Conservation (phyloP, 1,140 invertebrate species). For the Platyscapa corneri region DNA sequence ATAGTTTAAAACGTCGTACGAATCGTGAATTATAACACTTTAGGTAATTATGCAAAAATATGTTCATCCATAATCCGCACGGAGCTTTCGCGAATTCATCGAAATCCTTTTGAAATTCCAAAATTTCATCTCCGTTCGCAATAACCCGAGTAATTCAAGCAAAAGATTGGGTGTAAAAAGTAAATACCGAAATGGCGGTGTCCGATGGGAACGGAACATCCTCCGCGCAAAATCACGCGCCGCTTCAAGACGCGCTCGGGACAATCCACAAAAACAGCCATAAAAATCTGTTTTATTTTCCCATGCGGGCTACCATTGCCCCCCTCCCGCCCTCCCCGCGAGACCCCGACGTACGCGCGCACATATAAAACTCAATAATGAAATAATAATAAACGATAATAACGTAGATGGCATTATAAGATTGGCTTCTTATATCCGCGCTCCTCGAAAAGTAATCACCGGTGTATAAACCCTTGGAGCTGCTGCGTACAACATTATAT, state of each 20-base stretch:
- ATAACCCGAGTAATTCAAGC: background rate
- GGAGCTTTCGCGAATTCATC: no score
- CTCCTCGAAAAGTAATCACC: slow-evolving; percentile 48
- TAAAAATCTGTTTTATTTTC: slow-evolving; percentile 28
- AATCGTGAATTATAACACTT: no score
- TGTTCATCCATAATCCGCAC: no score
- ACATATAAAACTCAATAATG: slow-evolving; percentile 38
- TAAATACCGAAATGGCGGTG: background rate
- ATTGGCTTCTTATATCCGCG: slow-evolving; percentile 44
- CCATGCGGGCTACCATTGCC: background rate
- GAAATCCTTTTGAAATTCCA: no score
- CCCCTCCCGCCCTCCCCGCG: no score
- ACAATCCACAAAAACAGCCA: background rate
- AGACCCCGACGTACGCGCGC: background rate
- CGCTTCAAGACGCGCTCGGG: background rate
- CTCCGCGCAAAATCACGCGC: background rate
- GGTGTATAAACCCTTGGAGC: background rate
- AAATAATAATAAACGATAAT: slow-evolving; percentile 54
- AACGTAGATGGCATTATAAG: slow-evolving; percentile 37
- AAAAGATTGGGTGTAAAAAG: background rate
- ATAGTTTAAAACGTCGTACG: no score
- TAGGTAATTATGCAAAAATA: no score
- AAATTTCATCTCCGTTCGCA: no score
- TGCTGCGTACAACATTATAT: slow-evolving; percentile 21
- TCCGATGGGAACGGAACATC: background rate